Base-by-base conservation (phyloP, 2,888 invertebrate species). In the Drosophila fungiperda region DNA sequence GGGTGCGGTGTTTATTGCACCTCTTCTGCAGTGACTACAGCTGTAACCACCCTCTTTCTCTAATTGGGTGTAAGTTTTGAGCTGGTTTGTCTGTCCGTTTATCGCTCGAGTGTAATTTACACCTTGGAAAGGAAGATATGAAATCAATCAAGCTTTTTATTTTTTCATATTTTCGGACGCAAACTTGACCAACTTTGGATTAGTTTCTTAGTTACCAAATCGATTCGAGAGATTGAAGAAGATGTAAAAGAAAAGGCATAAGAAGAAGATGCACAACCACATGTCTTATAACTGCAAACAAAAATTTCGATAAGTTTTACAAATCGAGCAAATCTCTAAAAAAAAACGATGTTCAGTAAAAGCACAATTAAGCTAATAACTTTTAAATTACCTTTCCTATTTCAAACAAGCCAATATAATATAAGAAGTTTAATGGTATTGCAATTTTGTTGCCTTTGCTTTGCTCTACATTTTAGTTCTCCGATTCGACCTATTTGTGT, bases 1-100 rank as follows among this genome's bases (percentile, higher is more conserved):
- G 86, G 88, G 88, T 68, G 86, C 86, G 87, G 87, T 76, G 75
- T 61, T 35, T 58, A 48, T 48, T 53, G 42, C 61, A 68, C n/a
- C 36, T 42, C 58, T 38, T 54, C 50, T 80, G 80, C 80, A 79
- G 45, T 57, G 48, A 58, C 63, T 76, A 81, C 81, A 80, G 50
- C 36, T 64, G 65, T 15, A 26, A 49, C 12, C 20, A 26, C 45
- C 17, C 32, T 20, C 15, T 32, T 1, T 26, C 20, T n/a, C 8
- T 17, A 26, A 15, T 26, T 57, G 68, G 52, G n/a, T 49, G 64
- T 17, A 29, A 15, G 48, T n/a, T 26, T 12, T 26, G 49, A 62
- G 55, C 23, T 35, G n/a, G 64, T 33, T 45, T 36, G 49, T 36
- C 11, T 54, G 23, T 26, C 23, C 1, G 36, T 54, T 11, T 55